Evolutionary conservation across 2,888 invertebrate genomes (phyloP).

Genomic region (Boloria selene): DNA sequence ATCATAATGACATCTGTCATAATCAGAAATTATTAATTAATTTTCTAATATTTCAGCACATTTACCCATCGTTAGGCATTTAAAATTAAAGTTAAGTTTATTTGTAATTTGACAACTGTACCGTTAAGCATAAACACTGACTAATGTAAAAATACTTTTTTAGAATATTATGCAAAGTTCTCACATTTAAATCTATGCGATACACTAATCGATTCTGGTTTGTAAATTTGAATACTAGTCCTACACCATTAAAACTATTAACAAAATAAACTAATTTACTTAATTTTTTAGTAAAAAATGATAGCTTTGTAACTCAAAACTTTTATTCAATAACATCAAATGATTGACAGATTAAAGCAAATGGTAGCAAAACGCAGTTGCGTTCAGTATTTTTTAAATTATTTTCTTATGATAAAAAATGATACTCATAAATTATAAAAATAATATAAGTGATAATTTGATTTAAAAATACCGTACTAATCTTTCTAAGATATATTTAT

Average conservation of each 20-base stretch:
- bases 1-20: slow-evolving; percentile 72
- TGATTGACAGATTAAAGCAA: slow-evolving; percentile 76
- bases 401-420: slow-evolving; percentile 2
- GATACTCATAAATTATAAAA: slow-evolving; percentile 4
- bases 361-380: slow-evolving; percentile 54
- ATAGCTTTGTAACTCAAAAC: slow-evolving; percentile 46
- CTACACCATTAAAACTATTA: slow-evolving; percentile 32
- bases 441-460: background rate
- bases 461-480: background rate
- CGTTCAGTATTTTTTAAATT: slow-evolving; percentile 37
- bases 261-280: slow-evolving; percentile 42
- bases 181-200: slow-evolving; percentile 56
- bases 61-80: background rate
- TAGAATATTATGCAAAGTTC: slow-evolving; percentile 45
- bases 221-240: slow-evolving; percentile 20
- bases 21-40: slow-evolving; percentile 47
- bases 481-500: too few relatives aligned
- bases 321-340: slow-evolving; percentile 74
- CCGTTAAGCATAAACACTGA: slow-evolving; percentile 29
- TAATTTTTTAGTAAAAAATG: slow-evolving; percentile 43
- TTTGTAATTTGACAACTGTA: slow-evolving; percentile 29
- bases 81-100: slow-evolving; percentile 13
- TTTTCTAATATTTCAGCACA: slow-evolving; percentile 30
- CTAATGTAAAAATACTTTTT: slow-evolving; percentile 30
- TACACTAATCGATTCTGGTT: slow-evolving; percentile 52